These are phyloP conservation scores for Drosophila nr. medialis DNA, from an alignment of 2,888 invertebrate species.

Conservation along the genomic window DNA sequence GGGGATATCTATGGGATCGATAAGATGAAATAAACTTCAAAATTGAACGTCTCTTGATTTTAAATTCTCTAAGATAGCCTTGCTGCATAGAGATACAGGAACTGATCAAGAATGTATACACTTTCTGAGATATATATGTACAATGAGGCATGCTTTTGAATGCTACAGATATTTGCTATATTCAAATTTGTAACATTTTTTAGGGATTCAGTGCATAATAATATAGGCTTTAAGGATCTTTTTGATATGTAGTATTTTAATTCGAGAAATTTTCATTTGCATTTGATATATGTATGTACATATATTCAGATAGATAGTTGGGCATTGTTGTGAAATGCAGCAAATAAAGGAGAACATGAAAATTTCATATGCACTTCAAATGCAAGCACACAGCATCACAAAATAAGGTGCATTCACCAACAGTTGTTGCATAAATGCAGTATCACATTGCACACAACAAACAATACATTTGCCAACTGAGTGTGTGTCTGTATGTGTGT, in stretches of 20 bases:
- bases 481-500: constrained; percentile 3
- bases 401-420: constrained; percentile 6
- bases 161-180: neutral
- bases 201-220: neutral
- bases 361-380: constrained; percentile 61
- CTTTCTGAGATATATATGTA: neutral
- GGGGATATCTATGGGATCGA: neutral
- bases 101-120: neutral
- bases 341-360: constrained; percentile 51
- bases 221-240: neutral
- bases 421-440: constrained; percentile 67
- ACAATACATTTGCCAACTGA: constrained; percentile 25
- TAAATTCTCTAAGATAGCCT: neutral
- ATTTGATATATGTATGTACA: no score
- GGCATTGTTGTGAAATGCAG: constrained; percentile 22
- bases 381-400: neutral
- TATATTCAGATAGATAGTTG: constrained; percentile 11
- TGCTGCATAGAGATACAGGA: neutral
- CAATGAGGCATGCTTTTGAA: neutral
- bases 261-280: no score
- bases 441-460: constrained; percentile 60
- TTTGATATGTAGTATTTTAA: no score
- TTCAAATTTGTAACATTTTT: neutral
- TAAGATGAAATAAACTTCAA: neutral
- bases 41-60: neutral